Evolutionary conservation across 2,113 vertebrate genomes (phyloP).

Genomic region (Shinisaurus crocodilurus): DNA sequence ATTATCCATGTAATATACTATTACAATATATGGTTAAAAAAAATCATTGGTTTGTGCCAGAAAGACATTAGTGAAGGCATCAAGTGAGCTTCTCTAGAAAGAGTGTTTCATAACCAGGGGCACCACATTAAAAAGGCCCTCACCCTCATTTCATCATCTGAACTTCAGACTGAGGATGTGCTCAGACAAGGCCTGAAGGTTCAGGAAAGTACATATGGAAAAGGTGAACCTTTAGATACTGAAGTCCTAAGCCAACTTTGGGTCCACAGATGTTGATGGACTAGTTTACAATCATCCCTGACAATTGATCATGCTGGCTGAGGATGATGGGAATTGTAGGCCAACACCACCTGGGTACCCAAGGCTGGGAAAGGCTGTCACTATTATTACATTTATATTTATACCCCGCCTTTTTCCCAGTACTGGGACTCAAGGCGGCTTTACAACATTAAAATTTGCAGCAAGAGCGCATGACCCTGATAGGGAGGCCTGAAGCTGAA

Average conservation of each 20-base stretch:
- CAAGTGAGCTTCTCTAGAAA: neutral
- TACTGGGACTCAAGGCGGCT: no score
- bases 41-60: neutral
- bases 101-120: neutral
- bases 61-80: neutral
- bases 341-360: neutral
- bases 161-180: neutral
- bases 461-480: neutral
- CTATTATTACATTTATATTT: no score
- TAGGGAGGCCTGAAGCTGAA: neutral
- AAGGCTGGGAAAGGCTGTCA: neutral
- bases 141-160: neutral
- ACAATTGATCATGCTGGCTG: neutral
- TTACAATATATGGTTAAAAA: no score
- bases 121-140: neutral
- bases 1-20: no score
- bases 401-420: no score
- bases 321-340: neutral
- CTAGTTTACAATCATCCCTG: neutral
- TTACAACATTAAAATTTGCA: no score
- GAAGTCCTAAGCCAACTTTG: neutral
- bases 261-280: neutral
- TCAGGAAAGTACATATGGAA: neutral
- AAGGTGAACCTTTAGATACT: neutral
- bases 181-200: neutral